Evolutionary conservation across 2,888 invertebrate species (phyloP), one percentile per base, ranked within the genome.

Genomic region (Zeuzera pyrina): DNA sequence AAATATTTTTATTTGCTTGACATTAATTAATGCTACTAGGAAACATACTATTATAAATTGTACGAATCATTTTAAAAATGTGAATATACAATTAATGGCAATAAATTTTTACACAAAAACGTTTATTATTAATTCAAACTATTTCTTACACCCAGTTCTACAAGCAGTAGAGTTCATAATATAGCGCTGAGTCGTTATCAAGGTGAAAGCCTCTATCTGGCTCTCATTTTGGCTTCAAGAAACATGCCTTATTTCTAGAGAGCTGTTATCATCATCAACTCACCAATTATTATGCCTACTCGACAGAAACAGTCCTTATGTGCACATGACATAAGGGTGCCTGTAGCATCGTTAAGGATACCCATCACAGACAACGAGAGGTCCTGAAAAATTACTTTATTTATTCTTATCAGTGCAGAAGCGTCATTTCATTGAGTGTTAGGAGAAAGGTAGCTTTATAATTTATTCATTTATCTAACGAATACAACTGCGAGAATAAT

Each of bases 281-380:
- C 86, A 91, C 92, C 93, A 52, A 92, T 86, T 61, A 95, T 94
- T 34, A 93, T 84, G 57, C 95, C 96, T 68, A 97, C 84, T 54
- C 89, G 86, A 78, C 93, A 93, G 61, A 88, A 83, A 41, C 83
- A 86, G 69, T 93, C 90, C 64, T 89, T 88, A 86, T 92, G 92
- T 36, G 95, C 94, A 77, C 95, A 95, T 8, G 95, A 93, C 94
- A 97, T 94, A 49, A 97, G 85, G 12, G 95, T 94, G 45, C 97
- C 97, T 21, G 94, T 94, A 36, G 97, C 94, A 78, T 98, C 97
- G 71, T 97, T 97, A 56, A 98, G 87, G 55, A 97, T 89, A 47
- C 95, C 97, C 85, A 92, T 91, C 57, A 97, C 92, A 52, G 91
- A 89, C 57, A 97, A 90, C 49, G 88, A 73, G 49, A 93, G 86